Percentiles rank a stretch among this genome's conserved stretches.
These are phyloP conservation scores for Xiphydria camelus DNA, from an alignment of 2,888 invertebrate genomes.

Conservation along the genomic window DNA sequence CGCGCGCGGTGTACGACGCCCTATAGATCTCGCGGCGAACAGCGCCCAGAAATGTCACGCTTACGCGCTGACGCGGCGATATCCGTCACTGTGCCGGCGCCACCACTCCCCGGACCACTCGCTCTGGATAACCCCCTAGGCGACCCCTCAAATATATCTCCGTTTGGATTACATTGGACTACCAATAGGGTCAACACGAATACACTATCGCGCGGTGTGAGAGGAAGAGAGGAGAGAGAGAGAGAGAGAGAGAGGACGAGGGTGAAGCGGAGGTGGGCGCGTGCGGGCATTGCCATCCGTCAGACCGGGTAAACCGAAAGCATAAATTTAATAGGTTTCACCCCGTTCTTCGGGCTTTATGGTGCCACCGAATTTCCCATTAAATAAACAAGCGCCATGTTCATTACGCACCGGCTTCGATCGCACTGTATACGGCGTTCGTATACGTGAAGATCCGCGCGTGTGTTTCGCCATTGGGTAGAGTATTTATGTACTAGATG, in stretches of 20 bases:
- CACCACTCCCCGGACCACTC: conserved; percentile 27
- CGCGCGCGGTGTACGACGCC: conserved; percentile 4
- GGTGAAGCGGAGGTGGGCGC: conserved; percentile 37
- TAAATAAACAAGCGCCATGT: conserved; percentile 58
- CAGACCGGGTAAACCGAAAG: conserved; percentile 57
- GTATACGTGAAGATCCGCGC: too few species aligned
- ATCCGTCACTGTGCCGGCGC: conserved; percentile 39
- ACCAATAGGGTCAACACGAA: conserved; percentile 44
- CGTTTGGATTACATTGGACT: conserved; percentile 48
- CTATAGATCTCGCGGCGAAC: conserved; percentile 20
- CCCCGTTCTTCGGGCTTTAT: conserved; percentile 54
- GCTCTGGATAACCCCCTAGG: conserved; percentile 17
- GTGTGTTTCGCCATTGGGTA: too few species aligned
- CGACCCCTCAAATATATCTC: conserved; percentile 34
- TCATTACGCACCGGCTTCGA: conserved; percentile 46
- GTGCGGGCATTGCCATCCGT: conserved; percentile 56
- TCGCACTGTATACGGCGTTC: conserved; percentile 10
- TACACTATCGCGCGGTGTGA: conserved; percentile 21
- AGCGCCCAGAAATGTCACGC: conserved; percentile 40
- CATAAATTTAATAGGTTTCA: conserved; percentile 58
- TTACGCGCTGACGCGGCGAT: conserved; percentile 47
- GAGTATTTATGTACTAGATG: too few species aligned
- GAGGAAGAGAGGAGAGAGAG: conserved; percentile 14
- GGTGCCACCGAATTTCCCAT: conserved; percentile 58
- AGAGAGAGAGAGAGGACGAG: conserved; percentile 10